Percentiles rank a stretch among this genome's conserved stretches.
These are phyloP conservation scores for Ornithorhynchus anatinus DNA, from an alignment of 2,113 vertebrate species.

Conservation along the genomic window DNA sequence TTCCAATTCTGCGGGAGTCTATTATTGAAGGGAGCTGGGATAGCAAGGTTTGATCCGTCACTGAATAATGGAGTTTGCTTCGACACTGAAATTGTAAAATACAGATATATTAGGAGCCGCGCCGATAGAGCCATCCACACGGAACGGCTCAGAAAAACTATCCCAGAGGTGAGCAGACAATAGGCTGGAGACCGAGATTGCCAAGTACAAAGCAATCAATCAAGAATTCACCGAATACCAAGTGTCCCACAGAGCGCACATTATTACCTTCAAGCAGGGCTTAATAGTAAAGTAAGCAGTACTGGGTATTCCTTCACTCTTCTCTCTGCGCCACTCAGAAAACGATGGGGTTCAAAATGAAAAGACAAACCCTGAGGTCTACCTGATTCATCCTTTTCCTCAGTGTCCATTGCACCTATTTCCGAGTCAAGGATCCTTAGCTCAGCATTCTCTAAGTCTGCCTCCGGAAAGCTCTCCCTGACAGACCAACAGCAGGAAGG, in stretches of 20 bases:
- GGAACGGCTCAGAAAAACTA: neutral
- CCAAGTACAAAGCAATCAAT: neutral
- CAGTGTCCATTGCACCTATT: neutral
- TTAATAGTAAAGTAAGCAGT: no score
- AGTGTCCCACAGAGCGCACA: no score
- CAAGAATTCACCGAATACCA: neutral
- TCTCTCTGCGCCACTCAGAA: no score
- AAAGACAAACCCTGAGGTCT: no score
- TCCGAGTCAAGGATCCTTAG: neutral
- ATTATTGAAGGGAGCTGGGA: neutral
- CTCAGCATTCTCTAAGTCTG: no score
- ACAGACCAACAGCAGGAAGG: neutral
- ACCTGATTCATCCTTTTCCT: no score
- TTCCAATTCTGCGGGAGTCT: neutral
- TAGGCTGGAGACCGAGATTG: neutral
- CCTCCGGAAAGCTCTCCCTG: no score
- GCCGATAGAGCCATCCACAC: neutral
- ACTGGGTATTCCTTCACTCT: no score
- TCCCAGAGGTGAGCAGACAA: neutral
- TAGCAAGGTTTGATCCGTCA: neutral
- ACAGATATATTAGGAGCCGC: neutral
- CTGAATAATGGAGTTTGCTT: neutral
- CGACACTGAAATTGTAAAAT: neutral
- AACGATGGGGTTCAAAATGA: no score
- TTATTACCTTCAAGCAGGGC: no score